Base-by-base conservation (phyloP, 2,113 vertebrate species). In the Labeo catla region DNA sequence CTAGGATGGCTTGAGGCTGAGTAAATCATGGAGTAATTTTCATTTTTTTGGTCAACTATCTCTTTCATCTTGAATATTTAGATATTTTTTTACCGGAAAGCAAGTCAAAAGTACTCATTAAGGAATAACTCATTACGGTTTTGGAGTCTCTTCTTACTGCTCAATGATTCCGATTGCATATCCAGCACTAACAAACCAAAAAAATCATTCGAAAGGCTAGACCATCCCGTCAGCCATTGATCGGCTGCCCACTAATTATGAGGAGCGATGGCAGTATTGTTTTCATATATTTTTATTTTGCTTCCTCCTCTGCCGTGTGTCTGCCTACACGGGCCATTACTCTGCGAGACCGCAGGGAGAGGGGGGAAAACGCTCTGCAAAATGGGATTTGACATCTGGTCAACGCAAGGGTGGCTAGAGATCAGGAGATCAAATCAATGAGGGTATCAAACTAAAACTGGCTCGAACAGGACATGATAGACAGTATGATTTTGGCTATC, bases 191-290 rank as follows among this genome's bases (percentile, higher is more conserved):
- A 78, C 84, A 74, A 70, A 76, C 21, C 63, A 70, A 74, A 73
- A 73, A 61, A 61, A 65, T 72, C 28, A 15, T 76, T 68, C 23
- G 28, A 47, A 84, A 80, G 61, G 77, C 63, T 81, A 80, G 68
- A 77, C 16, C 57, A 54, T 83, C 61, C 82, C 68, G 72, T 84
- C 72, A 82, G 86, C 70, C 15, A 87, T 89, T 73, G 83, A 89
- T 82, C 78, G 50, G 63, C 78, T 78, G 34, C 28, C 59, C 74
- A 74, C 83, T 89, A 87, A 89, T 85, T 89, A 86, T 83, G 63
- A 76, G 83, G 73, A 85, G 84, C 76, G 73, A 83, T 66, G 70
- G 73, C 65, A 73, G 78, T 79, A 88, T 88, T 88, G 83, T 84
- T 89, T 89, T 87, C 85, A 76, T 66, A 80, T 70, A 61, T 57